phyloP scores from a whole-genome alignment of 2,113 vertebrate genomes.

The Catagonus wagneri region DNA sequence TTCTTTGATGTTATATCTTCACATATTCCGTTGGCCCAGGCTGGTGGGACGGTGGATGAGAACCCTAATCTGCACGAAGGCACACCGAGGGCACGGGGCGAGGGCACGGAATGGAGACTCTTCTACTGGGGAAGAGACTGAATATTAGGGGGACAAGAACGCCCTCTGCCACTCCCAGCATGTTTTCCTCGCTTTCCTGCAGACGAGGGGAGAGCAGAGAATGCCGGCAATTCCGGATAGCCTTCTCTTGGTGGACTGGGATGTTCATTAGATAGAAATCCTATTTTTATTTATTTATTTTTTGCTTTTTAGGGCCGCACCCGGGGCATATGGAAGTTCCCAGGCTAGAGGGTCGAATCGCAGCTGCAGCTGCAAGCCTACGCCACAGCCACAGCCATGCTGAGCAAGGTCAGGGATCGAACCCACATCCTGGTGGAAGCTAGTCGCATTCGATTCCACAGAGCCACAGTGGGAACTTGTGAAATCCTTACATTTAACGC shows the following conservation, averaged over 20 bases:
- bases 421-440: too few relatives aligned
- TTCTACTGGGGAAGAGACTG: neutral
- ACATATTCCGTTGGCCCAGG: neutral
- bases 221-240: neutral
- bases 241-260: neutral
- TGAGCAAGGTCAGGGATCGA: too few relatives aligned
- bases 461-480: too few relatives aligned
- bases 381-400: too few relatives aligned
- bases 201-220: neutral
- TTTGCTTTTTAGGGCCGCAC: too few relatives aligned
- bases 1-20: fast-evolving
- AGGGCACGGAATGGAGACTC: too few relatives aligned
- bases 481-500: fast-evolving
- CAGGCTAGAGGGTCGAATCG: too few relatives aligned
- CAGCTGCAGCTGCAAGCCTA: too few relatives aligned
- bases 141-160: neutral
- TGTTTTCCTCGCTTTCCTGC: neutral
- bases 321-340: too few relatives aligned
- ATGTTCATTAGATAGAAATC: too few relatives aligned
- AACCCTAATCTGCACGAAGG: neutral
- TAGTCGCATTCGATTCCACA: too few relatives aligned
- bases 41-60: neutral
- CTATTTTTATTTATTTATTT: too few relatives aligned
- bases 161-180: fast-evolving
- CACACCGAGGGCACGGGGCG: neutral